Base-by-base conservation (phyloP, 2,888 invertebrate species). In the Stegana nigrithorax region DNA sequence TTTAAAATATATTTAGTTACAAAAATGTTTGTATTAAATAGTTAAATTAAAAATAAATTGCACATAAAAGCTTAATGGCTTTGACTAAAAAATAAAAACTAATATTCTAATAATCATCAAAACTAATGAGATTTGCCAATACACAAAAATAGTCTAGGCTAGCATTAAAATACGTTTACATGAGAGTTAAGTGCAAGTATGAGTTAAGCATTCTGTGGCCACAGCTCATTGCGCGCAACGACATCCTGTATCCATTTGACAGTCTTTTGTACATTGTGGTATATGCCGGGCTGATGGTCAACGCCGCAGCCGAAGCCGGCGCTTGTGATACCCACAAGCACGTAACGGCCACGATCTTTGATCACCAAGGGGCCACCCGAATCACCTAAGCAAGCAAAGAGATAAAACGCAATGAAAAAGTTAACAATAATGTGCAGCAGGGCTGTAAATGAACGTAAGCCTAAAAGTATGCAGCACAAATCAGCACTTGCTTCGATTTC, bases 241-340 rank as follows among this genome's bases (percentile, higher is more conserved):
- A 90, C 85, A 17, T 88, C 88, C 68, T 87, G 87, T 62, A 92
- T 92, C 92, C 92, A 93, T 66, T 87, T 87, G 23, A 90, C 87
- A 4, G 92, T 92, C 73, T 89, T 88, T 71, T 90, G 89, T 2
- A 94, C 90, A 80, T 92, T 92, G 83, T 94, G 94, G 85, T 94
- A 94, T 73, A 94, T 94, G 27, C 94, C 94, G 0, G 94, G 94
- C 83, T 94, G 94, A 77, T 92, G 91, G 78, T 93, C 92, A 12
- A 93, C 92, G 0, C 93, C 94, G 80, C 94, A 94, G 51, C 94
- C 94, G 81, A 94, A 94, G 5, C 94, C 94, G 0, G 94, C 94
- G 25, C 93, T 93, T 0, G 93, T 94, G 67, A 94, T 93, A 12
- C 94, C 94, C 4, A 90, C 92, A 10, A 94, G 86, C 62, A 91